phyloP scores from a whole-genome alignment of 2,113 vertebrate species.

The Meleagris gallopavo region DNA sequence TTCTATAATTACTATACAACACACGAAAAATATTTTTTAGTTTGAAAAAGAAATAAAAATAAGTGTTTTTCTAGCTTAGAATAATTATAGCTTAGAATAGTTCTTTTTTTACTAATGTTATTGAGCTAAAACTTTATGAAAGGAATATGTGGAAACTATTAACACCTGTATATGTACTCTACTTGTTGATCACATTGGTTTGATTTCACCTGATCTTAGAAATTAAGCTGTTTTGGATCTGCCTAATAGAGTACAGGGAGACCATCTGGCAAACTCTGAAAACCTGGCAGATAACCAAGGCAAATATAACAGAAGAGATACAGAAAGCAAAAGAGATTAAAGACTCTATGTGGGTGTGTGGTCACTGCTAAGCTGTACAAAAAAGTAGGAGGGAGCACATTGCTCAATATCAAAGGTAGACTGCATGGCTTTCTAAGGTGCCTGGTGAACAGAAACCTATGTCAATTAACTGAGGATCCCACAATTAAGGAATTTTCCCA shows the following conservation, averaged over 20 bases:
- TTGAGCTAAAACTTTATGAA: background rate
- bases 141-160: background rate
- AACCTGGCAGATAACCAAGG: background rate
- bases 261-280: background rate
- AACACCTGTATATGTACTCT: rapidly evolving
- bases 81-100: background rate
- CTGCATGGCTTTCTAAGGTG: background rate
- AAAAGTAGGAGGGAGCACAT: background rate
- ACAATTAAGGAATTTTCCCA: rapidly evolving
- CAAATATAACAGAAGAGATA: background rate
- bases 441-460: background rate
- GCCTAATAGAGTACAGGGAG: background rate
- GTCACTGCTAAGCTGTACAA: background rate
- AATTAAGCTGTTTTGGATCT: background rate
- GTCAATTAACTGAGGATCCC: rapidly evolving
- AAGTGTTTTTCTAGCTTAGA: background rate
- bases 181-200: rapidly evolving
- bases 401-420: background rate
- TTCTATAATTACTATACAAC: background rate
- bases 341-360: background rate
- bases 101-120: background rate
- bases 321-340: background rate
- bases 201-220: background rate
- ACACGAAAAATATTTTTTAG: background rate
- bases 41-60: background rate